Evolutionary conservation across 2,888 invertebrate genomes (phyloP), one percentile per base, ranked within the genome.

Genomic region (Acanthococcus lagerstroemiae): DNA sequence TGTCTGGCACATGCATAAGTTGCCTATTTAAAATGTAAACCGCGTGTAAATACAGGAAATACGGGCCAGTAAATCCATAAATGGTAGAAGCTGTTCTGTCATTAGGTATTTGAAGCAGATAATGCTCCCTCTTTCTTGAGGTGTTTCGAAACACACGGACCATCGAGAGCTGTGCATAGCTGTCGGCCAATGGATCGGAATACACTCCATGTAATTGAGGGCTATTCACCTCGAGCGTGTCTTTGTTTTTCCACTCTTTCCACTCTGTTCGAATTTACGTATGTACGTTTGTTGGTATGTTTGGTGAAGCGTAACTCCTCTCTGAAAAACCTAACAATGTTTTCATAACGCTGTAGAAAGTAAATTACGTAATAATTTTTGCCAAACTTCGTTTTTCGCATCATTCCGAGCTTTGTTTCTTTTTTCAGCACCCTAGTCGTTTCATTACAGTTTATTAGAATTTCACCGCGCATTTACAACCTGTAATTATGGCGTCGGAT

Each of bases 61-160:
- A 22, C 52, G 52, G 52, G 24, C 52, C 22, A 52, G 52, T 22
- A 22, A 52, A 24, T 52, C 6, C 52, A 52, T 52, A 52, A 52
- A 52, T 24, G 52, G 52, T 52, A 52, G 12, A 52, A 52, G 21
- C 22, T 24, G 24, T 24, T 21, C 52, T 52, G 52, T 52, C 52
- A 52, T 52, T 52, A 52, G 15, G 24, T 52, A 52, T 52, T 52
- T 52, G 52, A 52, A 52, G 52, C 52, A 22, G 52, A 52, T 52
- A 21, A 21, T 15, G 12, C 37, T 15, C 37, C n/a, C 37, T 37
- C 12, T 37, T 15, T 37, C n/a, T 37, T 15, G 12, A 37, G n/a
- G 37, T 37, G 37, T 37, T 37, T n/a, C n/a, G 12, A 37, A 9
- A 37, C 12, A 37, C 12, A n/a, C 12, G 12, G 3, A 37, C 37